These are phyloP conservation scores for Sarcophaga variegata DNA, from an alignment of 2,888 invertebrate genomes.

Conservation along the genomic window DNA sequence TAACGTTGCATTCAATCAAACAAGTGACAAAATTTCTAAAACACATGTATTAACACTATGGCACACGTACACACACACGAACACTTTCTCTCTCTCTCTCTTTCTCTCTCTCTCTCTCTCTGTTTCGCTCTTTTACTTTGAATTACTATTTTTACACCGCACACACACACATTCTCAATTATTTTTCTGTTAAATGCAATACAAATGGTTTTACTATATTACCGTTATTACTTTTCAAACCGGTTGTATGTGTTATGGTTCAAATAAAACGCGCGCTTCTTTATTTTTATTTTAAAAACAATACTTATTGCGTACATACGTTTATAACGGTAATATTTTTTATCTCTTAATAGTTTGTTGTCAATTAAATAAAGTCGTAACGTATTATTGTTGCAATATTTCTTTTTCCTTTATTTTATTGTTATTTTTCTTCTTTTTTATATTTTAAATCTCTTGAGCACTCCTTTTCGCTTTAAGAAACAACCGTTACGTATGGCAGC, in stretches of 20 bases:
- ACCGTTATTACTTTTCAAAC: constrained; percentile 31
- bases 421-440: constrained; percentile 19
- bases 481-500: constrained; percentile 74
- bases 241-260: background rate
- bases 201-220: constrained; percentile 50
- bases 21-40: constrained; percentile 18
- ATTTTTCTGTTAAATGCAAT: background rate
- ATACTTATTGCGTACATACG: background rate
- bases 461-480: constrained; percentile 44
- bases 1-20: constrained; percentile 47
- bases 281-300: constrained; percentile 2
- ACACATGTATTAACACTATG: constrained; percentile 4
- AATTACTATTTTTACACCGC: too few species aligned
- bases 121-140: background rate
- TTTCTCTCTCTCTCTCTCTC: background rate
- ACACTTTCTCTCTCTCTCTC: constrained; percentile 14
- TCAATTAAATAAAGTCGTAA: background rate
- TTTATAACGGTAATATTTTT: constrained; percentile 11
- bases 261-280: constrained; percentile 57
- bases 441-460: constrained; percentile 5
- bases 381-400: constrained; percentile 42
- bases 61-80: constrained; percentile 8
- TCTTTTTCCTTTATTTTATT: constrained; percentile 7
- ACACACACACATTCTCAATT: too few species aligned
- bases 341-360: constrained; percentile 32